Conservation (phyloP, 2,888 invertebrate genomes). For the Operophtera brumata region DNA sequence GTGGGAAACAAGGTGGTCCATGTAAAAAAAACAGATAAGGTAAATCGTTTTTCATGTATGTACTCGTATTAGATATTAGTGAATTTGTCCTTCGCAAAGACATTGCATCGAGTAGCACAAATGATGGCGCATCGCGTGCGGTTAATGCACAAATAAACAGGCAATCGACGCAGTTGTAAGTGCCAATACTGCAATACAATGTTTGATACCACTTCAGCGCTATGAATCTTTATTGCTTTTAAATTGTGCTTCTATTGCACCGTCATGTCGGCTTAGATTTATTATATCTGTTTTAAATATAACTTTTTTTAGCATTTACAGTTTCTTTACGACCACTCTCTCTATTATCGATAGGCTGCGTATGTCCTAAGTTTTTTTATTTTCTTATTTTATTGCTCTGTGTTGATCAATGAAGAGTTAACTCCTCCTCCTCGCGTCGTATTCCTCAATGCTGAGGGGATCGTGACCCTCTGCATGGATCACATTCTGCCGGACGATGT, state of each 20-base stretch:
- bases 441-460: too few species aligned
- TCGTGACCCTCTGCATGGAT: too few species aligned
- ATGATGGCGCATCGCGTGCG: slow-evolving; percentile 50
- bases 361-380: too few species aligned
- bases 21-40: too few species aligned
- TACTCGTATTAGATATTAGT: background rate
- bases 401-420: too few species aligned
- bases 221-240: slow-evolving; percentile 34
- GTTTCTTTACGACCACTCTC: too few species aligned
- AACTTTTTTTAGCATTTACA: too few species aligned
- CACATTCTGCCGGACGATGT: too few species aligned
- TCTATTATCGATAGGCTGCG: too few species aligned
- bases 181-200: slow-evolving; percentile 46
- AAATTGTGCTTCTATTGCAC: slow-evolving; percentile 28
- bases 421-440: too few species aligned
- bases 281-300: background rate
- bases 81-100: slow-evolving; percentile 14
- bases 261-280: background rate
- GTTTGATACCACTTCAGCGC: slow-evolving; percentile 41
- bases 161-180: slow-evolving; percentile 43
- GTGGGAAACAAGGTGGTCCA: too few species aligned
- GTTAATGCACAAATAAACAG: slow-evolving; percentile 46
- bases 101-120: slow-evolving; percentile 28
- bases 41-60: background rate
- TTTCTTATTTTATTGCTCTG: too few species aligned